Percentiles rank a stretch among this genome's conserved stretches.
Evolutionary conservation across 1,140 invertebrate species (phyloP).

Genomic region (Drosophila littoralis): DNA sequence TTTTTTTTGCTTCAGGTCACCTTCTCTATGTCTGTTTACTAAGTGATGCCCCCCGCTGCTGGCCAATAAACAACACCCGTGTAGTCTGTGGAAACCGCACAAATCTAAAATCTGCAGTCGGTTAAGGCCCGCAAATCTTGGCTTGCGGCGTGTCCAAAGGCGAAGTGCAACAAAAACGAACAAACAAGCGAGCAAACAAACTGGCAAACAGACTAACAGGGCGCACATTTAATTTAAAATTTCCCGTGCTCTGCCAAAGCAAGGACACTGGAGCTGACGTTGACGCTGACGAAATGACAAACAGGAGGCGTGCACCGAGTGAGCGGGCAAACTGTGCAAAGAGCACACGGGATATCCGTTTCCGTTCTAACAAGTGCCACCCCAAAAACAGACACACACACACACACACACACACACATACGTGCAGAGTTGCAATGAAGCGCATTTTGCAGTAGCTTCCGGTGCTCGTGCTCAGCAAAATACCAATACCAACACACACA

Average conservation of each 20-base stretch:
- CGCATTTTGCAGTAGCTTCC: constrained; percentile 71
- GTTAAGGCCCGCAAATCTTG: constrained; percentile 49
- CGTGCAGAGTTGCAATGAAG: constrained; percentile 71
- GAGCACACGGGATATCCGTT: constrained; percentile 78
- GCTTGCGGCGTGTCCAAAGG: constrained; percentile 23
- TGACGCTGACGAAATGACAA: constrained; percentile 64
- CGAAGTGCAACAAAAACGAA: constrained; percentile 36
- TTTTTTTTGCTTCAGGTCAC: neutral
- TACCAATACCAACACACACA: constrained; percentile 21
- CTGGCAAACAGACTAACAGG: constrained; percentile 28
- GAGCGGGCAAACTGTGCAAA: constrained; percentile 57
- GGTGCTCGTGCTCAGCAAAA: constrained; percentile 19
- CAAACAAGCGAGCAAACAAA: constrained; percentile 47
- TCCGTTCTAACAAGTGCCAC: constrained; percentile 69
- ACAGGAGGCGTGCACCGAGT: constrained; percentile 55
- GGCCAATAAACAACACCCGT: constrained; percentile 13
- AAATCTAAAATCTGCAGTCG: constrained; percentile 19
- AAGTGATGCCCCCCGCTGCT: constrained; percentile 2
- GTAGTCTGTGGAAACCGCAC: constrained; percentile 3
- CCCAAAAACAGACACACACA: constrained; percentile 14
- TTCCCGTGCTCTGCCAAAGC: constrained; percentile 58
- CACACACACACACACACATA: constrained; percentile 31
- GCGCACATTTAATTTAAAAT: constrained; percentile 76
- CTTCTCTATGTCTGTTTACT: neutral
- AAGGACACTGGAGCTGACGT: constrained; percentile 37